phyloP scores from a whole-genome alignment of 2,113 vertebrate species.

The Oxygymnocypris stewartii region DNA sequence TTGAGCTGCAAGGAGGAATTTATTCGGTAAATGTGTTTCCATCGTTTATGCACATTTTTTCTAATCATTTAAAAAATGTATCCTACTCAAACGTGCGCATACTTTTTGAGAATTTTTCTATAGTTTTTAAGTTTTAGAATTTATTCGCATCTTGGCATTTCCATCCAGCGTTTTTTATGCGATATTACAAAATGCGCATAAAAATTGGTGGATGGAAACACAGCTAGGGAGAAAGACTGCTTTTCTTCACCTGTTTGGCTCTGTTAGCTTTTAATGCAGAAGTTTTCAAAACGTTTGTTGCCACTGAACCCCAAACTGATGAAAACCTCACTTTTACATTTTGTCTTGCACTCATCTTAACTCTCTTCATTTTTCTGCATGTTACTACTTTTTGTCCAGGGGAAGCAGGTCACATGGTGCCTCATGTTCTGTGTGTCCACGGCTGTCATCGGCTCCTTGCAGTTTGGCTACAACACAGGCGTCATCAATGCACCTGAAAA shows the following conservation, averaged over 20 bases:
- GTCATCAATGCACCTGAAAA: conserved; percentile 94
- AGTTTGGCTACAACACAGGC: conserved; percentile 94
- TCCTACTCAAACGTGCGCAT: too few species aligned
- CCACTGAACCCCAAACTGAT: neutral
- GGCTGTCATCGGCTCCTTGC: conserved; percentile 87
- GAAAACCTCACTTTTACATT: neutral
- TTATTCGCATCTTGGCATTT: too few species aligned
- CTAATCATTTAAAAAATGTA: too few species aligned
- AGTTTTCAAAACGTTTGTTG: neutral
- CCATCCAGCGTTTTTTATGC: too few species aligned
- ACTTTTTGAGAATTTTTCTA: too few species aligned
- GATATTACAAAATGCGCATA: too few species aligned
- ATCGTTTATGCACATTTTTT: too few species aligned
- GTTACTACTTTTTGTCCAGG: conserved; percentile 57
- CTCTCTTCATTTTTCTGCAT: neutral
- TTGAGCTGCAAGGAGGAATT: too few species aligned
- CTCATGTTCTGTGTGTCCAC: conserved; percentile 80
- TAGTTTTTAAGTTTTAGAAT: too few species aligned
- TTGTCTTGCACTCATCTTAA: neutral
- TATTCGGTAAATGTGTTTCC: too few species aligned
- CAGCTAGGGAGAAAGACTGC: neutral
- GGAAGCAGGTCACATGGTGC: conserved; percentile 69
- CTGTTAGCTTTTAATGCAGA: neutral
- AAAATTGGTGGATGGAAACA: too few species aligned
- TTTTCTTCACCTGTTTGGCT: neutral